Evolutionary conservation across 2,888 invertebrate species (phyloP).

Genomic region (Neuroscelio doddi): DNA sequence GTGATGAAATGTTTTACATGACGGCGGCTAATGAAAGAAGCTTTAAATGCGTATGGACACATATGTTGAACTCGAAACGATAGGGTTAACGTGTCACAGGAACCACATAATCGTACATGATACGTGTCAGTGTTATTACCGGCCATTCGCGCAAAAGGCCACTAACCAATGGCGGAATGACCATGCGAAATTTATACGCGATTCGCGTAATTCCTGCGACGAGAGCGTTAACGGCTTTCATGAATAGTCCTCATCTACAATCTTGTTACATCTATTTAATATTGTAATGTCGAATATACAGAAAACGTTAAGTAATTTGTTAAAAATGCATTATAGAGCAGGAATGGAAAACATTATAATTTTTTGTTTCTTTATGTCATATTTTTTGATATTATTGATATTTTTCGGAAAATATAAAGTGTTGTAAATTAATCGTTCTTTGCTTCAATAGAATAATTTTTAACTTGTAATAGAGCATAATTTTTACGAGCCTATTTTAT

Average conservation of each 20-base stretch:
- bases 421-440: no score
- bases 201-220: constrained; percentile 10
- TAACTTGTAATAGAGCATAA: no score
- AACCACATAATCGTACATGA: constrained; percentile 11
- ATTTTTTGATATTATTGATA: no score
- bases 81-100: constrained; percentile 4
- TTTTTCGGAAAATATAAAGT: no score
- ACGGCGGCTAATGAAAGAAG: constrained; percentile 7
- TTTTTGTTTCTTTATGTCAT: no score
- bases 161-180: constrained; percentile 9
- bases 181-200: constrained; percentile 12
- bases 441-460: no score
- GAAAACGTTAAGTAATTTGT: neutral
- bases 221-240: constrained; percentile 9
- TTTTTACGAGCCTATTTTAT: no score
- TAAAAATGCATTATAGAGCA: no score
- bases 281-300: neutral
- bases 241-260: constrained; percentile 5
- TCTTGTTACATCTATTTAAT: constrained; percentile 1
- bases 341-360: no score
- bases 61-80: neutral
- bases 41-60: constrained; percentile 1
- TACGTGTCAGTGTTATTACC: constrained; percentile 9
- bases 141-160: constrained; percentile 9
- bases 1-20: neutral